phyloP scores from a whole-genome alignment of 30 jellyfish, hydroid and myxozoan genomes.

The Aurelia sp. region DNA sequence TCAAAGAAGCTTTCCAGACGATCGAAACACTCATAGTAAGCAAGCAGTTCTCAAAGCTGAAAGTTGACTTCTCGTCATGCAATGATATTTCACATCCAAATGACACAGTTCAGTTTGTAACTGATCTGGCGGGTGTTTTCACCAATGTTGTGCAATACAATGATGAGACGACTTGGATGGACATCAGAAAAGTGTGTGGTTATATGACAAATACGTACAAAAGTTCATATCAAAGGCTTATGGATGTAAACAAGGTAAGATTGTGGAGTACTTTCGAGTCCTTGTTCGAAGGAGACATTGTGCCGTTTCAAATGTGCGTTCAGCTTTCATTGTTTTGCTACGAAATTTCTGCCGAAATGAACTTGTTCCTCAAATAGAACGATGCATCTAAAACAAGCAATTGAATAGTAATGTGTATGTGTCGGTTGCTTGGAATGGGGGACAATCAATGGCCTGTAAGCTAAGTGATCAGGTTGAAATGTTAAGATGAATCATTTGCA shows the following conservation, averaged over 20 bases:
- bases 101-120: slow-evolving; percentile 59
- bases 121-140: slow-evolving; percentile 62
- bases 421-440: too few relatives aligned
- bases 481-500: too few relatives aligned
- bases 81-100: slow-evolving; percentile 68
- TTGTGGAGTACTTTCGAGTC: not conserved
- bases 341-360: too few relatives aligned
- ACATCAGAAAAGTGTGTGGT: slow-evolving; percentile 65
- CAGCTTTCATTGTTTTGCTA: too few relatives aligned
- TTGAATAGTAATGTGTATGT: too few relatives aligned
- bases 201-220: slow-evolving; percentile 60
- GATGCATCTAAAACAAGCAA: too few relatives aligned
- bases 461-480: too few relatives aligned
- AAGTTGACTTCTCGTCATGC: slow-evolving; percentile 61
- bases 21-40: slow-evolving; percentile 30
- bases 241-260: slow-evolving; percentile 65
- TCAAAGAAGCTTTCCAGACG: slow-evolving; percentile 55
- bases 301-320: too few relatives aligned
- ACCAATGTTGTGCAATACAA: slow-evolving; percentile 67
- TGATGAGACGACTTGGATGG: slow-evolving; percentile 68
- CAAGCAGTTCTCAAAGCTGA: slow-evolving; percentile 51
- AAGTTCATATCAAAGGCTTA: slow-evolving; percentile 55
- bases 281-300: not conserved
- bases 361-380: too few relatives aligned
- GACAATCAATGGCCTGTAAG: too few relatives aligned